Percentiles rank a stretch among this genome's conserved stretches.
Evolutionary conservation across 2,888 invertebrate genomes (phyloP).

Genomic region (Aleiodes leptofemur): DNA sequence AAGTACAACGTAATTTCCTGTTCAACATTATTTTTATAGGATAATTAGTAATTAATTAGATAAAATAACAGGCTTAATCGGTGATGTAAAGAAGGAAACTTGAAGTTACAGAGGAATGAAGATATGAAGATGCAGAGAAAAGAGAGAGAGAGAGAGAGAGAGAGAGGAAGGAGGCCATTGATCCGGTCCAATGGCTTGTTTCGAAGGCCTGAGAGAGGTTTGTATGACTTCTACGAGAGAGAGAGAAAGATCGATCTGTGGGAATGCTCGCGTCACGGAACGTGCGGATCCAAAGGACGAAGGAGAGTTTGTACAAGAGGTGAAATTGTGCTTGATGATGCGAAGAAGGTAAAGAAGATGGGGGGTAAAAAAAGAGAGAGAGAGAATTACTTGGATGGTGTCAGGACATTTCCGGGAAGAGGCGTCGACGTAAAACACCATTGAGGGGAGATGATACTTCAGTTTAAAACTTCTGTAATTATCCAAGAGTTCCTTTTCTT

Average conservation of each 20-base stretch:
- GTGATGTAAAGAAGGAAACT: conserved; percentile 37
- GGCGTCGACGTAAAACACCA: conserved; percentile 62
- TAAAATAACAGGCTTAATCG: conserved; percentile 30
- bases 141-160: not conserved
- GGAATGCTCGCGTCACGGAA: conserved; percentile 46
- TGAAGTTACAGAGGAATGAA: not conserved
- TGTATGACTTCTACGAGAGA: conserved; percentile 10
- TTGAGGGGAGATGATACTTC: conserved; percentile 43
- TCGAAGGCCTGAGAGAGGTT: conserved; percentile 7
- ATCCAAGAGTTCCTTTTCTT: too few relatives aligned
- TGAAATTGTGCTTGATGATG: conserved; percentile 6
- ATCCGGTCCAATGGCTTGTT: conserved; percentile 26
- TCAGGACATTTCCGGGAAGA: conserved; percentile 66
- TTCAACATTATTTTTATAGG: too few relatives aligned
- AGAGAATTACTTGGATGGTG: conserved; percentile 45
- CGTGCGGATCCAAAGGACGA: conserved; percentile 32
- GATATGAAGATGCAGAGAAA: not conserved
- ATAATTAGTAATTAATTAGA: not conserved
- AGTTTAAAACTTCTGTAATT: too few relatives aligned
- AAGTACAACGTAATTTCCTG: too few relatives aligned
- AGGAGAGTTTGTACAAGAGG: not conserved
- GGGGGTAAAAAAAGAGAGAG: not conserved
- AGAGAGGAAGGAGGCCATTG: conserved; percentile 23
- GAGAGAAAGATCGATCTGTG: conserved; percentile 27
- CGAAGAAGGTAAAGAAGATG: conserved; percentile 18